Base-by-base conservation (phyloP, 2,797 vertebrate species). In the Poecilia velifera region DNA sequence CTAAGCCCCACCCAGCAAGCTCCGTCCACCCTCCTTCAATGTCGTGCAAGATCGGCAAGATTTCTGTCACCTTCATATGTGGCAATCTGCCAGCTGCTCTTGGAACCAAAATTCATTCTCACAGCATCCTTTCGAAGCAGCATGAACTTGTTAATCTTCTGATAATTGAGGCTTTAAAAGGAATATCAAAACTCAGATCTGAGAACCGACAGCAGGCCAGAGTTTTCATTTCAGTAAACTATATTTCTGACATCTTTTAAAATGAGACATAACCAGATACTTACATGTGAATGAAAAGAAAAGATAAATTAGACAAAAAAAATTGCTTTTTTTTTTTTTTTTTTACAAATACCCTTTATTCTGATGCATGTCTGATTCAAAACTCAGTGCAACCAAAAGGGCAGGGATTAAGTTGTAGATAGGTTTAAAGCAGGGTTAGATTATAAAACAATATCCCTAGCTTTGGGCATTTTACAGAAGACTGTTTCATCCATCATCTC, bases 11-110 rank as follows among this genome's bases (percentile, higher is more conserved):
- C 93, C 95, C 94, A 91, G 91, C 84, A 87, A 68, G 79, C 93
- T 82, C 84, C 6, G 82, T 93, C 89, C 94, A 90, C 86, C 93
- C 88, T 92, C 90, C 89, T 92, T 93, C 89, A 90, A 93, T 92
- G 96, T 96, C 95, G 91, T 96, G 96, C 96, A 92, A 97, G 95
- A 96, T 96, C 96, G 95, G 95, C 94, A 95, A 93, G 94, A 95
- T 94, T 96, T 90, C 96, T 95, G 95, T 97, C 96, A 96, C 97
- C 96, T 96, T 96, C 96, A 95, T 77, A 80, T 91, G 90, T 96
- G 96, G 95, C 96, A 92, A 86, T 79, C 91, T 77, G 93, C 94
- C 96, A 95, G 91, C 89, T 94, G 89, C 90, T 92, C 90, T 86
- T 94, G 94, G 94, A 94, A 95, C 93, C 80, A 89, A 96, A 95